Conservation (phyloP, 2,888 invertebrate genomes). For the Neocrepidodera transversa region DNA sequence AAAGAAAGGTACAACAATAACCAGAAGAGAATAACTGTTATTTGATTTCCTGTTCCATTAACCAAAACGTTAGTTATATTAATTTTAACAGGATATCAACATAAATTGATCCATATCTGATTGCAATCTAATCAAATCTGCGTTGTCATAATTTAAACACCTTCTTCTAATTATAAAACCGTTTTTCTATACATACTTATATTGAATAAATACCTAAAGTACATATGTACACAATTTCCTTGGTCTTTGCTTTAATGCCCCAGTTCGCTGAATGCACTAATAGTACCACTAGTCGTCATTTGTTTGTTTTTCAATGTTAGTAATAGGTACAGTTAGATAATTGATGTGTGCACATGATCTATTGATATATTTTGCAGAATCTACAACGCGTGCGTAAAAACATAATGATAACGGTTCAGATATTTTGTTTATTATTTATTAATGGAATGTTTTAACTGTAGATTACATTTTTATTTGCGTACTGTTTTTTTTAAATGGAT, state of each 20-base stretch:
- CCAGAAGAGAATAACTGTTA: no score
- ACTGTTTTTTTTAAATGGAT: no score
- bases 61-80: no score
- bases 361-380: slow-evolving; percentile 36
- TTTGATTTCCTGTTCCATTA: no score
- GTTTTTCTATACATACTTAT: no score
- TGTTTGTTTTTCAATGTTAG: slow-evolving; percentile 19
- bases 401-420: slow-evolving; percentile 24
- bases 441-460: slow-evolving; percentile 5
- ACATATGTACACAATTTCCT: not conserved
- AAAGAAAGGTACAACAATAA: no score
- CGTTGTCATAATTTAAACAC: no score
- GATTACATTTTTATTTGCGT: not conserved
- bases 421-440: slow-evolving; percentile 11
- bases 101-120: no score
- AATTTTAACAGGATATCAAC: no score
- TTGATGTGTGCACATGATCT: slow-evolving; percentile 31
- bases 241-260: slow-evolving; percentile 4
- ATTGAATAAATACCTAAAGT: no score
- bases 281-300: not conserved
- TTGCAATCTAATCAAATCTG: no score
- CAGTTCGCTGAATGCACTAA: slow-evolving; percentile 7
- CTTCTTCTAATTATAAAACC: no score
- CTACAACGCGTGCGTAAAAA: not conserved
- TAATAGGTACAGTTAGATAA: slow-evolving; percentile 33